Evolutionary conservation across 2,888 invertebrate genomes (phyloP), one percentile per base, ranked within the genome.

Genomic region (Synergus umbraculus): DNA sequence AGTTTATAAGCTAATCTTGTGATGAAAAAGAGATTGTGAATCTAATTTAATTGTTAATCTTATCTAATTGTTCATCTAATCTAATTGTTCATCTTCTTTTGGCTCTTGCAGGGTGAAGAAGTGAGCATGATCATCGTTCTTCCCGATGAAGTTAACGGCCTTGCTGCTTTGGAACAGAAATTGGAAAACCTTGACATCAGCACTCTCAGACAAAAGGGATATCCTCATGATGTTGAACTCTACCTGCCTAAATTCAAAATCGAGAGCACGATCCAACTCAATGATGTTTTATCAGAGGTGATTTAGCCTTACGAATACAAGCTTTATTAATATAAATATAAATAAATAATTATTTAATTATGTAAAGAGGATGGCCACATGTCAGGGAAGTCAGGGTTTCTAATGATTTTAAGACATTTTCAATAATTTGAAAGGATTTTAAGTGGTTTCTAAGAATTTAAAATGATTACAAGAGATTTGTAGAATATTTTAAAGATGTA

Each of bases 71-170:
- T 29, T 29, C 5, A 46, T 46, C 12, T 46, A n/a, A 22, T 22
- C 22, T 22, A 22, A 22, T 22, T 22, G 29, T 29, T 29, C 5
- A 46, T 46, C 12, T 46, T 37, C 13, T 13, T 64, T n/a, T 29
- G 4, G n/a, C 10, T 15, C 10, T 76, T 58, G 9, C 58, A 84
- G 84, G 82, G 82, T 46, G 77, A 84, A 9, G 83, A 86, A 78
- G 93, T 96, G n/a, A 95, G 95, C 84, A 95, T 97, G 96, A 89
- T 97, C 0, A 93, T 97, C 44, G 92, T 97, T 76, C 91, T 97
- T 79, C 97, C 97, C 0, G 93, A 95, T 65, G 93, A 94, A 66
- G 92, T 94, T 18, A 93, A 94, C 69, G 97, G 97, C 0, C 85
- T 93, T 49, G 78, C 83, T 12, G 86, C 87, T 1, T 83, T 93